phyloP scores from a whole-genome alignment of 30 jellyfish, hydroid and myxozoan genomes.

The Sanderia malayensis region DNA sequence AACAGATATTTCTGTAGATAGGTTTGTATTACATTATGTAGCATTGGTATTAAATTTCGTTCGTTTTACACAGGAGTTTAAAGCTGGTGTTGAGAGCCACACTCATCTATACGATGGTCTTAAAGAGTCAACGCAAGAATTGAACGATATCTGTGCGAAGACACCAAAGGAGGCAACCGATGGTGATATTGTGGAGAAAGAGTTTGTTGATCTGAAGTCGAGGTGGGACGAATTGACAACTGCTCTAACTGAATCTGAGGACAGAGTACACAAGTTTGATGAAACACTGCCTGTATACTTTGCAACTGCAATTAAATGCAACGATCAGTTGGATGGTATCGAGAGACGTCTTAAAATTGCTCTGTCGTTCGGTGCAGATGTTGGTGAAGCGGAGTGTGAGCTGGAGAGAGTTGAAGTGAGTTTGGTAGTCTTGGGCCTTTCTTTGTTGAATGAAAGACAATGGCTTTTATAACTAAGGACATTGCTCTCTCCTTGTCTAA shows the following conservation, averaged over 20 bases:
- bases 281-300: background rate
- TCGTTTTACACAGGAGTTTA: background rate
- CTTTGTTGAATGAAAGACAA: no score
- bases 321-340: conserved; percentile 6
- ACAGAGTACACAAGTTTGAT: background rate
- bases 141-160: conserved; percentile 15
- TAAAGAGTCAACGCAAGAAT: conserved; percentile 4
- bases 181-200: conserved; percentile 14
- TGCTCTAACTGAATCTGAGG: conserved; percentile 31
- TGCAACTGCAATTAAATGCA: background rate
- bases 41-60: background rate
- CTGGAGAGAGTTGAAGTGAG: conserved; percentile 40
- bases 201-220: background rate
- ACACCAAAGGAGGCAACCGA: conserved; percentile 15
- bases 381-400: conserved; percentile 25
- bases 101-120: background rate
- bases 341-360: conserved; percentile 5
- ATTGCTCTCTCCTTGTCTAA: no score
- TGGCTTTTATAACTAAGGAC: no score
- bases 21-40: no score
- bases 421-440: no score
- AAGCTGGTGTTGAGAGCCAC: background rate
- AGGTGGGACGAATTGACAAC: background rate
- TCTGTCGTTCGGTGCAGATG: conserved; percentile 34
- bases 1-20: no score